These are phyloP conservation scores for Sylvicola cinctus DNA, from an alignment of 2,888 invertebrate species.

Conservation along the genomic window DNA sequence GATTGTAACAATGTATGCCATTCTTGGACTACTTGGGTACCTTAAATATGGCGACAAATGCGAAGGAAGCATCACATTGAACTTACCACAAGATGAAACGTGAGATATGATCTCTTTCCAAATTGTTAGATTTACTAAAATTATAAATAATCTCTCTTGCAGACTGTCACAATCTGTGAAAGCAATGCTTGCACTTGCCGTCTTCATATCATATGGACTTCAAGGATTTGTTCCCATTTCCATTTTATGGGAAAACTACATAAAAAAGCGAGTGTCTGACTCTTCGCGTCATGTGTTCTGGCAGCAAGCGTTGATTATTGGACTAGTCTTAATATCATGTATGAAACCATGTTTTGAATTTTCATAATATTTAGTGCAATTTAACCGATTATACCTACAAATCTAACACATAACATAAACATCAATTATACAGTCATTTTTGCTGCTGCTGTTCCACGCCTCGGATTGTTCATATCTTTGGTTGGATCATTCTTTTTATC, in stretches of 20 bases:
- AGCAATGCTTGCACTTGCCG: background rate
- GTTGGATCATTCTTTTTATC: background rate
- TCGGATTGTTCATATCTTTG: background rate
- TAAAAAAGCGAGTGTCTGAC: no score
- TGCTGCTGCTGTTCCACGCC: background rate
- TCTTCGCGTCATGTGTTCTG: no score
- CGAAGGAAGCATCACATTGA: conserved; percentile 68
- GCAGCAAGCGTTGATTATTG: background rate
- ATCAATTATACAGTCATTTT: background rate
- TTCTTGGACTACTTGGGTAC: conserved; percentile 82
- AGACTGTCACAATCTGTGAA: background rate
- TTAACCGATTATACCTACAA: no score
- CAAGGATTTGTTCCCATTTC: background rate
- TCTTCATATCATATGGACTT: background rate
- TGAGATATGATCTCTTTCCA: conserved; percentile 31
- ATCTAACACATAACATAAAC: no score
- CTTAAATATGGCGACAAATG: conserved; percentile 55
- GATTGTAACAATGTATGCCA: conserved; percentile 66
- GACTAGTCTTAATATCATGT: no score
- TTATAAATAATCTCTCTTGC: background rate
- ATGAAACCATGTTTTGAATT: no score
- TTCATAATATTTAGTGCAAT: no score
- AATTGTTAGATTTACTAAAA: background rate
- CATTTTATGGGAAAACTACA: background rate
- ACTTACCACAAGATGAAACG: conserved; percentile 47